These are phyloP conservation scores for Rosalia funebris DNA, from an alignment of 2,888 invertebrate genomes.

Conservation along the genomic window DNA sequence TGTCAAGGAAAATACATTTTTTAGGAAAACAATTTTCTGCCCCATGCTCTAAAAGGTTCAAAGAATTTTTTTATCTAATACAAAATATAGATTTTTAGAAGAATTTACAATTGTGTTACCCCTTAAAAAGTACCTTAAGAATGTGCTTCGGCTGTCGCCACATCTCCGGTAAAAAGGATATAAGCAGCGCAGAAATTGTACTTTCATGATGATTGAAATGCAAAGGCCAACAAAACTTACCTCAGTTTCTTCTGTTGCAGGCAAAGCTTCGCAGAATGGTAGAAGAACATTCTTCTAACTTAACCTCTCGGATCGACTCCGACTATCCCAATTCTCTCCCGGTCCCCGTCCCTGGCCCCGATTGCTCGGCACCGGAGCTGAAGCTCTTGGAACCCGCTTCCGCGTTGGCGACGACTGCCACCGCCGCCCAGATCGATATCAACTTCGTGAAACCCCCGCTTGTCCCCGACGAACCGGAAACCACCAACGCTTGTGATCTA, in stretches of 20 bases:
- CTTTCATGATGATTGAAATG: too few relatives aligned
- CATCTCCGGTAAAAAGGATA: too few relatives aligned
- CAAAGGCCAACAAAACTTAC: too few relatives aligned
- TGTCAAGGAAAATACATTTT: too few relatives aligned
- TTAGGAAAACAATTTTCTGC: too few relatives aligned
- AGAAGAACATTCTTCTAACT: slow-evolving; percentile 77
- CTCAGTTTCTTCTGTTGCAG: slow-evolving; percentile 49
- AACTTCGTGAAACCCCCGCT: slow-evolving; percentile 30
- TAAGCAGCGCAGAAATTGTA: too few relatives aligned
- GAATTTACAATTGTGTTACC: too few relatives aligned
- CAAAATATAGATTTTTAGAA: too few relatives aligned
- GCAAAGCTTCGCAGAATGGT: slow-evolving; percentile 79
- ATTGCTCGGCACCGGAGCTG: slow-evolving; percentile 49
- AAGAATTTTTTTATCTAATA: too few relatives aligned
- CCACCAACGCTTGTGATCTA: slow-evolving; percentile 46
- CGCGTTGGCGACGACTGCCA: slow-evolving; percentile 48
- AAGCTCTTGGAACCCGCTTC: slow-evolving; percentile 51
- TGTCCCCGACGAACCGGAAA: slow-evolving; percentile 46
- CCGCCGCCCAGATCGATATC: slow-evolving; percentile 38
- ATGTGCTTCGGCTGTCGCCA: too few relatives aligned
- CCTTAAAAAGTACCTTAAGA: too few relatives aligned
- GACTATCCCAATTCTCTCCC: slow-evolving; percentile 59
- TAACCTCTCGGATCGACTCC: slow-evolving; percentile 61
- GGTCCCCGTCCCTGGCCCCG: slow-evolving; percentile 50
- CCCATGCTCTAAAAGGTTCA: too few relatives aligned